Evolutionary conservation across 2,888 invertebrate species (phyloP), one percentile per base, ranked within the genome.

Genomic region (Dysmachus trigonus): DNA sequence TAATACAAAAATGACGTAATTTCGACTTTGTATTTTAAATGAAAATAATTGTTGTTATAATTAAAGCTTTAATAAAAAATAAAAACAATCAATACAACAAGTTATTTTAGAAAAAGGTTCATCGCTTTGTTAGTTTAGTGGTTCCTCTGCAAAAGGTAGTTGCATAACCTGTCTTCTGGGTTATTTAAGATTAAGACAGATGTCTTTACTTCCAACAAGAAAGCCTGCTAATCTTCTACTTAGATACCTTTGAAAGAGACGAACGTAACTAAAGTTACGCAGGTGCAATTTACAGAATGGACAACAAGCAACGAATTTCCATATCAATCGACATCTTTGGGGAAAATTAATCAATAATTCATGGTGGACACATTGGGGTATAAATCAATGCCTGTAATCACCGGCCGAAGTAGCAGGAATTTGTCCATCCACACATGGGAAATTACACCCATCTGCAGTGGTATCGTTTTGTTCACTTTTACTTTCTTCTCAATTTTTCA

Each of bases 261-360:
- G 30, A 73, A 79, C 47, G 51, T 22, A 41, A 79, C 18, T 15
- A 30, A 18, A 15, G 27, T 79, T 79, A 51, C 18, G 51, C 79
- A 79, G 27, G 27, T 79, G 76, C 73, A 76, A 79, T 79, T 79
- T 47, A 3, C 79, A 79, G 31, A 7, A 13, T 6, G n/a, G 13
- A 79, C 47, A 79, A 79, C 13, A 41, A 47, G 2, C 35, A 27
- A 5, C 2, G n/a, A 27, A 30, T 79, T 31, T 79, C 51, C 79
- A 79, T 79, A 47, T 79, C 47, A 79, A 79, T 79, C 41, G 79
- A 79, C 7, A n/a, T 22, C 15, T 51, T 51, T 51, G n/a, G 18
- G 18, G 38, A 10, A 79, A 79, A 79, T 79, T 41, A 79, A 79
- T 79, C 79, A 79, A 51, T 79, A 51, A 79, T 79, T 79, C 79